Conservation (phyloP, 2,797 vertebrate genomes). For the Pseudochaenichthys georgianus region DNA sequence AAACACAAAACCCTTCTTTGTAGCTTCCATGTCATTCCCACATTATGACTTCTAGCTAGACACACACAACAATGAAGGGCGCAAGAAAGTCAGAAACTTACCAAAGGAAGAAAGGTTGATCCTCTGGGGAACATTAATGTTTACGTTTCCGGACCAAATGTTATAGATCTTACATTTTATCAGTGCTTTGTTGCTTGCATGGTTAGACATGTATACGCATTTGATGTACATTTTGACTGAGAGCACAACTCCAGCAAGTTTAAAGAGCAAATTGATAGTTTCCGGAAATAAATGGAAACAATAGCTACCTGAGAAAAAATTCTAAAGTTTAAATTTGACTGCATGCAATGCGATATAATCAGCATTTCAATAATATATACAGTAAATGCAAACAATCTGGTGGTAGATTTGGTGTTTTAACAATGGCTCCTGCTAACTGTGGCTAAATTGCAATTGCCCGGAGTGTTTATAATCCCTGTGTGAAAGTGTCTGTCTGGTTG, state of each 20-base stretch:
- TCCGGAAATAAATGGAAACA: background rate
- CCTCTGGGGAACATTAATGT: background rate
- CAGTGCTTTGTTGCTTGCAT: too few species aligned
- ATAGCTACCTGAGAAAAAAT: constrained; percentile 2
- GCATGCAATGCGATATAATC: background rate
- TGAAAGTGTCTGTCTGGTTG: constrained; percentile 42
- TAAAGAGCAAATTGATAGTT: background rate
- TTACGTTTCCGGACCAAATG: background rate
- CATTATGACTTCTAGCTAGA: too few species aligned
- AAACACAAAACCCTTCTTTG: too few species aligned
- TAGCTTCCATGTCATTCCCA: too few species aligned
- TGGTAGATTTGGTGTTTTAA: background rate
- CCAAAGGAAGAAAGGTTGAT: background rate
- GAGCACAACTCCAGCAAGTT: background rate
- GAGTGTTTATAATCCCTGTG: constrained; percentile 20
- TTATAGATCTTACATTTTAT: background rate
- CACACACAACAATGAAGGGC: too few species aligned
- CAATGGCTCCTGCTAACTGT: background rate
- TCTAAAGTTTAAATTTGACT: background rate
- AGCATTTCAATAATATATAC: background rate
- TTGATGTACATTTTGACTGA: background rate
- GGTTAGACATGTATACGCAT: background rate
- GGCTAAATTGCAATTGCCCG: constrained; percentile 5
- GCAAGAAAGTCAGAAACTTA: too few species aligned
- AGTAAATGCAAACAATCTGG: background rate